Conservation (phyloP, 2,888 invertebrate species). For the Platypus cylindrus region DNA sequence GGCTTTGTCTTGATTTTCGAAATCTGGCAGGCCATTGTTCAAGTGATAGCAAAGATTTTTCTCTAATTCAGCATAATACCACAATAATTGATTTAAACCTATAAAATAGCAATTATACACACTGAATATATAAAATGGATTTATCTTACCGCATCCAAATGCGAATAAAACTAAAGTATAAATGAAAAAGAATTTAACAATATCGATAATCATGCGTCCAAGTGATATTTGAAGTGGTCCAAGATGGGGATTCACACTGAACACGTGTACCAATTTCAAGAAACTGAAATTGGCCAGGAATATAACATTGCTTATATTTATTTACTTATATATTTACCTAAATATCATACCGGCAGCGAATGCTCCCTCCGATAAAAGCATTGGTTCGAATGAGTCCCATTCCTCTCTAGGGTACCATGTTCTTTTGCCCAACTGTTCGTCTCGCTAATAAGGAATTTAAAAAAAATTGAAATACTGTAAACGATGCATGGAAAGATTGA, state of each 20-base stretch:
- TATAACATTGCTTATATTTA: too few species aligned
- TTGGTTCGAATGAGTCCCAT: constrained; percentile 94
- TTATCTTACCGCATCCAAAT: constrained; percentile 83
- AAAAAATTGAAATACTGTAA: too few species aligned
- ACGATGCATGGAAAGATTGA: too few species aligned
- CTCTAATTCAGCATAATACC: constrained; percentile 86
- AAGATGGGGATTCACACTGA: constrained; percentile 92
- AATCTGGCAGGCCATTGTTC: constrained; percentile 59
- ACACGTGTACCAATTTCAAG: constrained; percentile 88
- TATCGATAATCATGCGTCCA: constrained; percentile 90
- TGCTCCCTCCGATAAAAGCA: constrained; percentile 84
- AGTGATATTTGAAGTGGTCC: constrained; percentile 89
- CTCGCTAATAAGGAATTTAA: constrained; percentile 19
- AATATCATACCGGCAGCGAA: constrained; percentile 97
- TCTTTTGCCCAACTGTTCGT: constrained; percentile 19
- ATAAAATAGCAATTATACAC: constrained; percentile 5
- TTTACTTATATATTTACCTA: constrained; percentile 35
- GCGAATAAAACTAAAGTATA: constrained; percentile 87
- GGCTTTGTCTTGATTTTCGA: constrained; percentile 61
- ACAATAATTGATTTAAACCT: constrained; percentile 79
- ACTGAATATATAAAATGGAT: too few species aligned
- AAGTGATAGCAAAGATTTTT: constrained; percentile 64
- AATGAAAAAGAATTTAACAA: constrained; percentile 92
- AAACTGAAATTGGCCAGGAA: too few species aligned
- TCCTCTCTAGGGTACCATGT: constrained; percentile 75